Evolutionary conservation across 2,888 invertebrate species (phyloP), one percentile per base, ranked within the genome.

Genomic region (Selenia dentaria): DNA sequence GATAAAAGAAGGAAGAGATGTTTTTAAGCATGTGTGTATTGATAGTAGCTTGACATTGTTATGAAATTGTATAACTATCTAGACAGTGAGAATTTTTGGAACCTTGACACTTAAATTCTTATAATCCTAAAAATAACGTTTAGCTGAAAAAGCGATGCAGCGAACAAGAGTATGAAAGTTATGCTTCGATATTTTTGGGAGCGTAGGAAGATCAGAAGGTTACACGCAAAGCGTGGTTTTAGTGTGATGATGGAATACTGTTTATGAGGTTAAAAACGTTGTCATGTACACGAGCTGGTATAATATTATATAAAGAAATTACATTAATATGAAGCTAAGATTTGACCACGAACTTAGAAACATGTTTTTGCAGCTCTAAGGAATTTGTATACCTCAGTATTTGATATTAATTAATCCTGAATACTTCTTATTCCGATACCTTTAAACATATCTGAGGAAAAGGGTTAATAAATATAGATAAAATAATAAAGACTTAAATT

Each of bases 81-180:
- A 16, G 4, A 8, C 26, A 6, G 13, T 10, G 36, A 12, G 26
- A 43, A 36, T 36, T 31, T 18, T 24, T 31, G 6, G 6, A 36
- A 6, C 44, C 44, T 44, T 44, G 44, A 32, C 44, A 37, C 8
- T 20, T 26, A 32, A 37, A 43, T n/a, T n/a, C n/a, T n/a, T n/a
- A n/a, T n/a, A n/a, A n/a, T n/a, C n/a, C n/a, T n/a, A n/a, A n/a
- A n/a, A n/a, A n/a, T n/a, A n/a, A n/a, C n/a, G 27, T 33, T 40
- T 9, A 27, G 20, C 10, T 33, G 40, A 40, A 40, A 40, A 26
- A 12, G 18, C 13, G 27, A 13, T 16, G 25, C 8, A 1, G 26
- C 12, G 25, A 6, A 31, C 31, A 14, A 26, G 18, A 32, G 20
- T 16, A 18, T 25, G 9, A 13, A 20, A 44, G 25, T 33, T 27